Evolutionary conservation across 2,888 invertebrate species (phyloP), one percentile per base, ranked within the genome.

Genomic region (Cataglyphis altisquamis): DNA sequence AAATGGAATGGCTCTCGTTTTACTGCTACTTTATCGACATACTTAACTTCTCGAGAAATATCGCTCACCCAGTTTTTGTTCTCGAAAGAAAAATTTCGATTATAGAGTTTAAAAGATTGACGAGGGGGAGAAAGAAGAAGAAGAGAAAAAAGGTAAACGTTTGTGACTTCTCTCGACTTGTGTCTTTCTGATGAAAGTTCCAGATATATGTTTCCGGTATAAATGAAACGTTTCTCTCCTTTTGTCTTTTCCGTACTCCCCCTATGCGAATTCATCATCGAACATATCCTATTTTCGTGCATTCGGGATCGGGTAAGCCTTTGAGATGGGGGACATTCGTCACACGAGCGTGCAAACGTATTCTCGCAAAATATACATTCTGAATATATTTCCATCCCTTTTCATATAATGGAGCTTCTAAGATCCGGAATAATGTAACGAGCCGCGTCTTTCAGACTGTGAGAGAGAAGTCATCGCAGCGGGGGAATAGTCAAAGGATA

Each of bases 381-480:
- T 63, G 45, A 45, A 45, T 45, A 74, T 36, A 64, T 64, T 52
- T 66, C 18, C 25, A 36, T 63, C 48, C 21, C 12, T 66, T 52
- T 41, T 18, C 75, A 8, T 52, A 52, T 64, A 66, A 75, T 36
- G 64, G 36, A 48, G 36, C 25, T 75, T 8, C 52, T 25, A 52
- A 25, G 52, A 12, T 15, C 25, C n/a, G 52, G 36, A 75, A 66
- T 75, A 75, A 75, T 75, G 18, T 74, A 74, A 74, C 63, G 55
- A 18, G 25, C 32, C 55, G 29, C 48, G 29, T 64, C n/a, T 45
- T 64, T 21, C 12, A 39, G 36, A 75, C 12, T 52, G 52, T 41
- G 66, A 18, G 15, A 18, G 15, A 45, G 21, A 63, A 74, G 74
- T 62, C 62, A 15, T 45, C 41, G 29, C 29, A 39, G 29, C 25